A percentile compares a stretch with the other conserved stretches of the same genome.
Evolutionary conservation across 2,797 vertebrate genomes (phyloP).

Genomic region (Cryptoblepharus egeriae): DNA sequence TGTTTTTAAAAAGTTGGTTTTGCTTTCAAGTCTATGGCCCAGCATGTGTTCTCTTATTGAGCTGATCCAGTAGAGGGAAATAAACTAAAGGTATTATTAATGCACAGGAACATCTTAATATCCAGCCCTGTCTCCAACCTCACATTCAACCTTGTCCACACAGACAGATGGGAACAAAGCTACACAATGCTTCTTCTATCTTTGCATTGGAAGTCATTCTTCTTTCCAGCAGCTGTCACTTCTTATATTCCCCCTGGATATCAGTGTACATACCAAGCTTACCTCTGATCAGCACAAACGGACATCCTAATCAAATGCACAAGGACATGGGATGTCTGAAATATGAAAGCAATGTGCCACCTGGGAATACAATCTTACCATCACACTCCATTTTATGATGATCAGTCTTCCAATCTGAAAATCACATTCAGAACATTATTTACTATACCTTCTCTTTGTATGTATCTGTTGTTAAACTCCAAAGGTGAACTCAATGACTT

Average conservation of each 20-base stretch:
- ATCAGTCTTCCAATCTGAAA: slow-evolving; percentile 62
- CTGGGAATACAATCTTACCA: slow-evolving; percentile 64
- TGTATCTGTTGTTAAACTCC: slow-evolving; percentile 37
- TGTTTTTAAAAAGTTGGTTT: not conserved
- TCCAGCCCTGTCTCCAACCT: not conserved
- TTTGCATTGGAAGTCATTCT: slow-evolving; percentile 40
- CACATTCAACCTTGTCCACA: slow-evolving; percentile 7
- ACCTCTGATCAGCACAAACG: slow-evolving; percentile 49
- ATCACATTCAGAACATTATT: slow-evolving; percentile 61
- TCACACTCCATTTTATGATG: slow-evolving; percentile 55
- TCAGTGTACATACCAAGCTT: slow-evolving; percentile 39
- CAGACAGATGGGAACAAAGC: slow-evolving; percentile 18
- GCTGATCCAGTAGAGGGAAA: not conserved
- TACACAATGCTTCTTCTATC: slow-evolving; percentile 28
- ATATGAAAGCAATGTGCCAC: slow-evolving; percentile 57
- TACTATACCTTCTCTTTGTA: slow-evolving; percentile 36
- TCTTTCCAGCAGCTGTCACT: slow-evolving; percentile 37
- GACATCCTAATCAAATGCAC: slow-evolving; percentile 57
- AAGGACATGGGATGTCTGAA: slow-evolving; percentile 62
- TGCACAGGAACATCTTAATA: not conserved
- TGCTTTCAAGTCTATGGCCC: not conserved
- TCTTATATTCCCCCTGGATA: slow-evolving; percentile 34
- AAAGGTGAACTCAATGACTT: slow-evolving; percentile 49
- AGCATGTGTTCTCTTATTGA: not conserved
- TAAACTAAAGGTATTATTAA: not conserved